Conservation (phyloP, 1,140 invertebrate species). For the Pseudomyrmex sp. region DNA sequence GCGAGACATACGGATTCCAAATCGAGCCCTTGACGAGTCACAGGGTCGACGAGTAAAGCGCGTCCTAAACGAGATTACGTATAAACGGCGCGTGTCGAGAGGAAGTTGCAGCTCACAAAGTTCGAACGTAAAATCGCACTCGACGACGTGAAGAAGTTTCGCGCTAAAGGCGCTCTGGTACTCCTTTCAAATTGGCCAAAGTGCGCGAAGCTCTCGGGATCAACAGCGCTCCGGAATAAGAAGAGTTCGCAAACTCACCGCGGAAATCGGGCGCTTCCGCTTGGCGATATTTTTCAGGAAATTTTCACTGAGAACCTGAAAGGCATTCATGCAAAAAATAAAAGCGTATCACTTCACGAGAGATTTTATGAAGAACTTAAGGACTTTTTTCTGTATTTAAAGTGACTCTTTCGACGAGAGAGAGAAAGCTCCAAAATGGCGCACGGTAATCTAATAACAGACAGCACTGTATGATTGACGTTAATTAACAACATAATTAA, state of each 20-base stretch:
- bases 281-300: background rate
- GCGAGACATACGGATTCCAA: constrained; percentile 41
- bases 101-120: constrained; percentile 26
- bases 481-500: background rate
- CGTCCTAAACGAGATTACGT: constrained; percentile 47
- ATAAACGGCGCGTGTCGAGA: constrained; percentile 40
- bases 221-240: constrained; percentile 8
- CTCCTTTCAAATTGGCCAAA: constrained; percentile 47
- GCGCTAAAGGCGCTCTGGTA: constrained; percentile 8
- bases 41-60: background rate
- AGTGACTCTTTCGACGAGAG: background rate
- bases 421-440: too few relatives aligned
- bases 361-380: background rate
- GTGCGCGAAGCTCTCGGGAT: constrained; percentile 26
- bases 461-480: background rate
- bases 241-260: constrained; percentile 21
- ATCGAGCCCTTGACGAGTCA: background rate
- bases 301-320: background rate
- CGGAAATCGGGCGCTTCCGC: constrained; percentile 22
- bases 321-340: constrained; percentile 7
- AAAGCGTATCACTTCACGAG: background rate
- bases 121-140: constrained; percentile 33
- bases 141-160: constrained; percentile 49
- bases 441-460: background rate
- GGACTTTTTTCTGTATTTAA: background rate